A percentile compares a stretch with the other conserved stretches of the same genome.
These are phyloP conservation scores for Holocentrus rufus DNA, from an alignment of 2,797 vertebrate species.

Conservation along the genomic window DNA sequence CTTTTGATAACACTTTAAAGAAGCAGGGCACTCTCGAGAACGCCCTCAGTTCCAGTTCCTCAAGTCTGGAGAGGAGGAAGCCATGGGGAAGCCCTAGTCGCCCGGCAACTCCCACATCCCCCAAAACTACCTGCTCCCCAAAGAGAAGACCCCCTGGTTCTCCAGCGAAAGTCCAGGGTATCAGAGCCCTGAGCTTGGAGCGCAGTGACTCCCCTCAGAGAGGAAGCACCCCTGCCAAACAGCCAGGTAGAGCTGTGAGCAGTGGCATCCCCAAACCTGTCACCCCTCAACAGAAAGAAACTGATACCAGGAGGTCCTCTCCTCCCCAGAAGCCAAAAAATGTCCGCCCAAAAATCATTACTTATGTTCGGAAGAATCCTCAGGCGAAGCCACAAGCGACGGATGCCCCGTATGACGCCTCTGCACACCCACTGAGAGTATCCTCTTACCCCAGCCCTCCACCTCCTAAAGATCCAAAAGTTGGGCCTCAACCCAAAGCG, in stretches of 20 bases:
- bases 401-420: constrained; percentile 70
- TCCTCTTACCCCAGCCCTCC: constrained; percentile 77
- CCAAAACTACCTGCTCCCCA: constrained; percentile 73
- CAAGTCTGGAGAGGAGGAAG: constrained; percentile 81
- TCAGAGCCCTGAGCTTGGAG: constrained; percentile 71
- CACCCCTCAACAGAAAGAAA: constrained; percentile 74
- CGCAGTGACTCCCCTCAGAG: constrained; percentile 73
- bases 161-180: constrained; percentile 72
- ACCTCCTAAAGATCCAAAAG: constrained; percentile 63
- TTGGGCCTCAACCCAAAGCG: constrained; percentile 76
- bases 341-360: constrained; percentile 96
- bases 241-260: constrained; percentile 81
- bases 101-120: constrained; percentile 68
- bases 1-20: constrained; percentile 76
- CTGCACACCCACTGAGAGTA: constrained; percentile 76
- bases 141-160: constrained; percentile 74
- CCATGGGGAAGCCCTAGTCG: constrained; percentile 79
- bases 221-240: constrained; percentile 78
- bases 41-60: constrained; percentile 56
- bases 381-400: constrained; percentile 80
- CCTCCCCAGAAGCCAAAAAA: constrained; percentile 89
- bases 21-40: constrained; percentile 77
- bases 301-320: constrained; percentile 76
- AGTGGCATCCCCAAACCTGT: constrained; percentile 90
- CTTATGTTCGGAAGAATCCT: constrained; percentile 90